Conservation (phyloP, 2,797 vertebrate genomes). For the Alauda arvensis region DNA sequence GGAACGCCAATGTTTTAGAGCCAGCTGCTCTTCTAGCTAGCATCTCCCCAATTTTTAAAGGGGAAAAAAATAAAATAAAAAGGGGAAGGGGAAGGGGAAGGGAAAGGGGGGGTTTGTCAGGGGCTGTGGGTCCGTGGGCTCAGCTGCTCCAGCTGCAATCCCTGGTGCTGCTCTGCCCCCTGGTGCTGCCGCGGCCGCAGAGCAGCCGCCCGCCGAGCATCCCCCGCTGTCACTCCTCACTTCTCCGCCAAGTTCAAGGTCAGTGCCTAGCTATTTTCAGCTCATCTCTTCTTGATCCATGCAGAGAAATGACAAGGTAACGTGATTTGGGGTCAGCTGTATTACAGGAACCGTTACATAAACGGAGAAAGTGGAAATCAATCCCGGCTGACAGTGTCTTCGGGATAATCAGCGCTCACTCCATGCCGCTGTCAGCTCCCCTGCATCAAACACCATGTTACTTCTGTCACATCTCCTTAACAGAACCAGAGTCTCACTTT, state of each 20-base stretch:
- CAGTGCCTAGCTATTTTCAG: constrained; percentile 88
- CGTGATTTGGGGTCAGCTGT: constrained; percentile 88
- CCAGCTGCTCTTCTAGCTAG: constrained; percentile 7
- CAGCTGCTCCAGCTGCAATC: constrained; percentile 67
- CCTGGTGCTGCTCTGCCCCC: constrained; percentile 86
- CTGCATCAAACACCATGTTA: constrained; percentile 76
- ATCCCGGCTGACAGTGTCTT: constrained; percentile 95
- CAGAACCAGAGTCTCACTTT: constrained; percentile 73
- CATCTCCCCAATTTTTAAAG: background rate
- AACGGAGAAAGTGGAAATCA: constrained; percentile 87
- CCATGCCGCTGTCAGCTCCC: constrained; percentile 79
- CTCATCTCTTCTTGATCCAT: constrained; percentile 89
- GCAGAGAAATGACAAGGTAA: constrained; percentile 95
- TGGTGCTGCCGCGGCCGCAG: constrained; percentile 74
- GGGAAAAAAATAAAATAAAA: rapidly evolving
- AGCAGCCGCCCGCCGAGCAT: constrained; percentile 39
- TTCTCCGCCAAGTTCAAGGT: constrained; percentile 85
- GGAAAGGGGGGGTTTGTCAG: background rate
- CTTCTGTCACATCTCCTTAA: constrained; percentile 82
- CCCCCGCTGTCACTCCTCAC: constrained; percentile 71
- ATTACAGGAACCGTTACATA: constrained; percentile 88
- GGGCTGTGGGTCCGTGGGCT: background rate
- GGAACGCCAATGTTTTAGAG: background rate
- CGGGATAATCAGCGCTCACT: constrained; percentile 88
- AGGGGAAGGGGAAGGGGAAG: rapidly evolving